Conservation (phyloP, 2,797 vertebrate species). For the Cuculus canorus region DNA sequence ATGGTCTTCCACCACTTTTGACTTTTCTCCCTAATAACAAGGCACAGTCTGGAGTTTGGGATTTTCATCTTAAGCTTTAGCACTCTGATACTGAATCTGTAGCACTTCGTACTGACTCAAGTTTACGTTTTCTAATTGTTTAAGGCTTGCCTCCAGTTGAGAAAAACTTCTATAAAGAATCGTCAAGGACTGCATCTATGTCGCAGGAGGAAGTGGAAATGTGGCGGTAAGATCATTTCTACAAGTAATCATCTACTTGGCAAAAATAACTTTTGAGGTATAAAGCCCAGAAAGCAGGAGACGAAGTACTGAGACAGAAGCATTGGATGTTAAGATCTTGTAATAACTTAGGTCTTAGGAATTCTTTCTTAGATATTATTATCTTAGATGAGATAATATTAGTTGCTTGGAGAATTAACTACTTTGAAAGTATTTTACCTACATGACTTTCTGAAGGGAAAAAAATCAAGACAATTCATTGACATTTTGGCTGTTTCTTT, state of each 20-base stretch:
- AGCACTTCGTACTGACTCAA: background rate
- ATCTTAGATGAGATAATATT: background rate
- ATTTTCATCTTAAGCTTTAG: background rate
- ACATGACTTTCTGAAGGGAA: background rate
- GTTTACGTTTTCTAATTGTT: background rate
- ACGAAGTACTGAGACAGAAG: background rate
- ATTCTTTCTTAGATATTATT: too few relatives aligned
- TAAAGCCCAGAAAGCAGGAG: background rate
- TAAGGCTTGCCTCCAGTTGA: constrained; percentile 87
- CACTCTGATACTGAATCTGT: background rate
- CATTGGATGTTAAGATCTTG: background rate
- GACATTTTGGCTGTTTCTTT: background rate
- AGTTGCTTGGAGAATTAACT: background rate
- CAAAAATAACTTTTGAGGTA: background rate
- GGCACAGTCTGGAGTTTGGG: background rate
- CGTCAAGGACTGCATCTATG: constrained; percentile 79
- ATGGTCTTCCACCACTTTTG: background rate
- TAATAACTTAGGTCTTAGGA: background rate
- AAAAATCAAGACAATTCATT: background rate
- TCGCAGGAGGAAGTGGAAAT: constrained; percentile 80
- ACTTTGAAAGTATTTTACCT: background rate
- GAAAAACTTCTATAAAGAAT: constrained; percentile 91
- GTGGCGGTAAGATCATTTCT: constrained; percentile 85
- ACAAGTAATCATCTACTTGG: background rate
- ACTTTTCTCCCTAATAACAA: background rate